Percentiles rank a stretch among this genome's conserved stretches.
Evolutionary conservation across 2,113 vertebrate species (phyloP).

Genomic region (Nanorana parkeri): DNA sequence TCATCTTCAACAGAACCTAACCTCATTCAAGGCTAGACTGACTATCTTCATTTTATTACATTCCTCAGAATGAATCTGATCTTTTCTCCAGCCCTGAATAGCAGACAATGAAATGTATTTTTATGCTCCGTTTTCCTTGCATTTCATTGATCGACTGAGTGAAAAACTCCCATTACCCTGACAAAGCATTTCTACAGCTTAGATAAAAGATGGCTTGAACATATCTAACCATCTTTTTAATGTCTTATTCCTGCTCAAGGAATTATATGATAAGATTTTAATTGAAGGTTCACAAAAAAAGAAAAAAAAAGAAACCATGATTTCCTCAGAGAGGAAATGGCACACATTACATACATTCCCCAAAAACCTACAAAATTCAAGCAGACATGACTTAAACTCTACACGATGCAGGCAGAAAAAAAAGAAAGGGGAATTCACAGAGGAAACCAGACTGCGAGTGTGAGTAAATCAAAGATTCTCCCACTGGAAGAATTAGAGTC

Average conservation of each 20-base stretch:
- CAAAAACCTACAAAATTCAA: slow-evolving; percentile 20
- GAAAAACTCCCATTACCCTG: neutral
- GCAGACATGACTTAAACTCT: slow-evolving; percentile 11
- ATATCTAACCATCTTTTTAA: slow-evolving; percentile 14
- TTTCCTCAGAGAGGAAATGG: slow-evolving; percentile 34
- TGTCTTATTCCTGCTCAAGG: neutral
- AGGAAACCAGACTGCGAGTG: no score
- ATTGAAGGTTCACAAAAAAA: slow-evolving; percentile 11
- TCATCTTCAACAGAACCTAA: neutral
- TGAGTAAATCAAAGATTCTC: no score
- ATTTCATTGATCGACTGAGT: slow-evolving; percentile 1
- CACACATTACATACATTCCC: slow-evolving; percentile 45
- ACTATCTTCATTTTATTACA: slow-evolving; percentile 6
- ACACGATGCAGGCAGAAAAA: neutral
- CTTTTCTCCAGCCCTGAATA: slow-evolving; percentile 9
- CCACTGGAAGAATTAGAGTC: no score
- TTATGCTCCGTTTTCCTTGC: slow-evolving; percentile 3
- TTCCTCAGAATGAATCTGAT: slow-evolving; percentile 8
- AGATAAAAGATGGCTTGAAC: slow-evolving; percentile 26
- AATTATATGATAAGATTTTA: slow-evolving; percentile 32
- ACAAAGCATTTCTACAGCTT: neutral
- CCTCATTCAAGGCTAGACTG: neutral
- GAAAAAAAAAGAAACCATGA: slow-evolving; percentile 2
- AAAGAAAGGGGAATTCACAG: neutral
- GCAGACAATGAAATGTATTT: slow-evolving; percentile 10